Evolutionary conservation across 2,113 vertebrate species (phyloP).

Genomic region (Syngnathus typhle): DNA sequence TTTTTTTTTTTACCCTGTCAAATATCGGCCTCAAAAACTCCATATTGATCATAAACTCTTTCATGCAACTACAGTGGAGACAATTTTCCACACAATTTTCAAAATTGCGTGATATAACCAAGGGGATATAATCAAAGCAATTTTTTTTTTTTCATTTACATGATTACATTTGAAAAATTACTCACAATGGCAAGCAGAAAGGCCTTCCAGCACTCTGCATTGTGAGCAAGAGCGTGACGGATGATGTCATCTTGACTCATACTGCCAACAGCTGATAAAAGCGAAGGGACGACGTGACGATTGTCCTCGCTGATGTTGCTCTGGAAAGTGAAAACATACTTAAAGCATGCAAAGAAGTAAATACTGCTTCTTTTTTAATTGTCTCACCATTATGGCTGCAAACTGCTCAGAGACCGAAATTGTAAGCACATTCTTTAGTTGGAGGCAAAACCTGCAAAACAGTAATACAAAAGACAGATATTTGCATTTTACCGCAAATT

Average conservation of each 20-base stretch:
- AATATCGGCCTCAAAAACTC: no score
- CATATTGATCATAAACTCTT: no score
- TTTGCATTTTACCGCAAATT: neutral
- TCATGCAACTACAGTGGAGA: no score
- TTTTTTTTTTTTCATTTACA: no score
- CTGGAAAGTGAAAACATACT: constrained; percentile 44
- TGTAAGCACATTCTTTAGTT: constrained; percentile 58
- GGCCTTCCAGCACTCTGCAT: constrained; percentile 69
- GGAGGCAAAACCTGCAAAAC: constrained; percentile 71
- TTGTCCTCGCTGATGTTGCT: constrained; percentile 45
- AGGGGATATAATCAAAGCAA: no score
- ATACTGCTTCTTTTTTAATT: no score
- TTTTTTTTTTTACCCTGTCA: no score
- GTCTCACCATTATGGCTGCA: constrained; percentile 73
- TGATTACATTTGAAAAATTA: neutral
- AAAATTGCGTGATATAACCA: no score
- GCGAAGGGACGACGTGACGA: constrained; percentile 48
- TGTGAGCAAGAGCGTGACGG: constrained; percentile 56
- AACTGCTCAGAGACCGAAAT: constrained; percentile 56
- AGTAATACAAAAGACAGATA: constrained; percentile 1
- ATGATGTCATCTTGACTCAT: constrained; percentile 64
- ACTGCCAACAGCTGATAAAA: constrained; percentile 63
- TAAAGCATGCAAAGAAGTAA: neutral
- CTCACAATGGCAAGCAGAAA: constrained; percentile 74
- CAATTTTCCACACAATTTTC: no score